Evolutionary conservation across 92 coral and sea anemone genomes (phyloP), one percentile per base, ranked within the genome.

Genomic region (Palythoa grandis): DNA sequence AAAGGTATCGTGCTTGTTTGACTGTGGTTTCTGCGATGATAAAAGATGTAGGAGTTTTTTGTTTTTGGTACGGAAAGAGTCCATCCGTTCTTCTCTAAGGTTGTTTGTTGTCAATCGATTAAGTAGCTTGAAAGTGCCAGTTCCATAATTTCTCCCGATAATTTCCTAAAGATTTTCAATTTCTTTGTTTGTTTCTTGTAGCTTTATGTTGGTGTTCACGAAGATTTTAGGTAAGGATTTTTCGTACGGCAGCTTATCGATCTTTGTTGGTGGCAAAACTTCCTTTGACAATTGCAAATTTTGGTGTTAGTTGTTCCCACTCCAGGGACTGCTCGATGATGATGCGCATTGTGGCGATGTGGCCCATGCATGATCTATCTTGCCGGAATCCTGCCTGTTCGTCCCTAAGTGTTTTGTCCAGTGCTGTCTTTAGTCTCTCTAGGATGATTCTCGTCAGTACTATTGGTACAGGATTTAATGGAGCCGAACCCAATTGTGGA

Each of bases 171-270:
- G 19, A 17, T 72, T 24, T 56, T 48, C 60, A 72, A 70, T 61
- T 47, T 58, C 88, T 11, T 4, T 37, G 60, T 70, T 58, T 57
- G 69, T 57, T 19, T 68, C 61, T 35, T 61, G 77, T 40, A 77
- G 76, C n/a, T 66, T 52, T 70, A 10, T 52, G 40, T 57, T 75
- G 48, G 77, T 86, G 35, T 43, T 75, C 76, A 76, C 79, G 89
- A 38, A 63, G 89, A 71, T 86, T 77, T 20, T 65, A 58, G 77
- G 29, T 68, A 35, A 87, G 80, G 52, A 87, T 72, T 52, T 82
- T 87, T 43, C 73, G 60, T 25, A 80, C 90, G 3, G 90, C 90
- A 11, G 80, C 74, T 35, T 78, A 77, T 37, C 85, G 86, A 60
- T 86, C 74, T 56, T 56, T 54, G 72, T 79, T 70, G 85, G 57